Evolutionary conservation across 2,888 invertebrate genomes (phyloP).

Genomic region (Abrostola tripartita): DNA sequence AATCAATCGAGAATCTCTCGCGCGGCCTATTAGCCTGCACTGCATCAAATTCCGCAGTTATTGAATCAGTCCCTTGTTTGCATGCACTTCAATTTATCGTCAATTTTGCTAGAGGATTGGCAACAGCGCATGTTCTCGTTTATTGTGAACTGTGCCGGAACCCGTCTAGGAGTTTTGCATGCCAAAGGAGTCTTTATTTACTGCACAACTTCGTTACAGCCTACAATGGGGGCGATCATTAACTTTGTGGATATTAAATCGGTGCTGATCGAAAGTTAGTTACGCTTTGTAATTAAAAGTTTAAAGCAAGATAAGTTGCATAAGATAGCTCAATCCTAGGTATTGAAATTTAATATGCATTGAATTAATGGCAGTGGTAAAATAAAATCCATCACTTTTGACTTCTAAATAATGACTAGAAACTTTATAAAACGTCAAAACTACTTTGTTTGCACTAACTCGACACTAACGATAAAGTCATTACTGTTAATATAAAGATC

Average conservation of each 20-base stretch:
- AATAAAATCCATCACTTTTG: no score
- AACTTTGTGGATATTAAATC: conserved; percentile 23
- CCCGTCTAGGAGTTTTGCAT: conserved; percentile 48
- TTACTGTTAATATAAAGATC: conserved; percentile 10
- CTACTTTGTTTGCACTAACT: no score
- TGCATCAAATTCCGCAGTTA: conserved; percentile 56
- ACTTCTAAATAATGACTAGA: no score
- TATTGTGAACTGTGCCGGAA: conserved; percentile 41
- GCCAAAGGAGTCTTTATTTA: conserved; percentile 46
- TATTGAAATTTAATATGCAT: no score
- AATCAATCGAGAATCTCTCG: conserved; percentile 44
- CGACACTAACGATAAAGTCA: neutral
- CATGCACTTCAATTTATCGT: conserved; percentile 65
- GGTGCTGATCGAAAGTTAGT: conserved; percentile 19
- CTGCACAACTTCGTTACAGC: conserved; percentile 38
- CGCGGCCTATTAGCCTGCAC: conserved; percentile 36
- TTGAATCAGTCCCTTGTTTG: conserved; percentile 64
- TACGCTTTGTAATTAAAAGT: no score
- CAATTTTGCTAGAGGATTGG: conserved; percentile 64
- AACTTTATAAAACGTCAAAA: no score
- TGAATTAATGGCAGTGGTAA: no score
- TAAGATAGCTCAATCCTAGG: no score
- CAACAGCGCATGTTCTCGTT: conserved; percentile 46
- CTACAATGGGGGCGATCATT: conserved; percentile 31
- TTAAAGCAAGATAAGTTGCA: no score